These are phyloP conservation scores for Monodelphis domestica DNA, from an alignment of 2,797 vertebrate genomes.

Conservation along the genomic window DNA sequence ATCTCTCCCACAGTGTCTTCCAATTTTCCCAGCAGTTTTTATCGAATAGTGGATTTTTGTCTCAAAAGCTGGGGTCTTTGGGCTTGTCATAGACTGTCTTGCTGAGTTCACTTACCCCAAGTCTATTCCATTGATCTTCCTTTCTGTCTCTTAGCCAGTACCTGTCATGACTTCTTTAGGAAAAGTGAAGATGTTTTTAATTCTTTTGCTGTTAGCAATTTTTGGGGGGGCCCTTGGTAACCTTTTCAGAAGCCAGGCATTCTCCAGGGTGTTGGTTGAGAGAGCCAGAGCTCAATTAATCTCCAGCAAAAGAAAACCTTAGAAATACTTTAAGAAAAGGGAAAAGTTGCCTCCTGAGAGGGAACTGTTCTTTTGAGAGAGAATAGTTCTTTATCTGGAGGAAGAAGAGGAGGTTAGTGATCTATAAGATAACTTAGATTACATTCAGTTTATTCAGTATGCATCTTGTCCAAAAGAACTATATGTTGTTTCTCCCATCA, in stretches of 20 bases:
- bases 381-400: background rate
- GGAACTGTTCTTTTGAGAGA: background rate
- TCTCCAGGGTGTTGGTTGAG: background rate
- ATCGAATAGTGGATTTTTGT: too few species aligned
- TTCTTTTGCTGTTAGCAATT: background rate
- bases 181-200: background rate
- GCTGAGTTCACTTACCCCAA: too few species aligned
- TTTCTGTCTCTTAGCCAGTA: too few species aligned
- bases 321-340: background rate
- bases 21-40: too few species aligned
- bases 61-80: too few species aligned
- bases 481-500: too few species aligned
- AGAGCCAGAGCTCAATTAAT: background rate
- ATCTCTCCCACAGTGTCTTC: too few species aligned
- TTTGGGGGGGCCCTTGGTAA: background rate
- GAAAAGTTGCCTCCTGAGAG: background rate
- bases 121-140: too few species aligned
- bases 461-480: background rate
- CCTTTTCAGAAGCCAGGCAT: background rate
- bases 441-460: background rate
- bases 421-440: background rate
- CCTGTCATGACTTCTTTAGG: background rate
- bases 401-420: background rate
- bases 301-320: background rate
- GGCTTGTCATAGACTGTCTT: too few species aligned